Base-by-base conservation (phyloP, 2,113 vertebrate genomes). In the Pseudopipra pipra region DNA sequence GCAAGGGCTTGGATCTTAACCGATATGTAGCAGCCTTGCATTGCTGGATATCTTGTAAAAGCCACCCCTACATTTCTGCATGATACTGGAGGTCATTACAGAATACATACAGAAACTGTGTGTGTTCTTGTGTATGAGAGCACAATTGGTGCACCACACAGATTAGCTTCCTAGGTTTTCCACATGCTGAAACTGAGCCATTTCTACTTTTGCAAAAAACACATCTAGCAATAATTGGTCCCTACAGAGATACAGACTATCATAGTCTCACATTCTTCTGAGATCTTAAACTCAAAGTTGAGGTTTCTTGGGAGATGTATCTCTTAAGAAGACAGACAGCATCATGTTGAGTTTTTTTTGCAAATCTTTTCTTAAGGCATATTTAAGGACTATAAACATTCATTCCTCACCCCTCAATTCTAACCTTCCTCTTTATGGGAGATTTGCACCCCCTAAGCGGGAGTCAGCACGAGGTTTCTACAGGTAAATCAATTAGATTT, bases 41-140 rank as follows among this genome's bases (percentile, higher is more conserved):
- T 93, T 62, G 93, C 86, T 94, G 93, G 95, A 85, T 96, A 71
- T 84, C 95, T 93, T 88, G 88, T 90, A 92, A 95, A 91, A 94
- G 89, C 90, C 93, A 93, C 65, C 87, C 76, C 56, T 91, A 78
- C 76, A 83, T 81, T 95, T 95, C 73, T 91, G 86, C 88, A 82
- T 89, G 68, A 28, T 91, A 89, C 89, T 90, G 87, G 81, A 84
- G 91, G 67, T 93, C 95, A 92, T 94, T 93, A 70, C 58, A 88
- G 61, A 76, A 71, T 72, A 35, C 82, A 85, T 49, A 89, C 49
- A 94, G 89, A 85, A 87, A 72, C 87, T 28, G 65, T 91, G 51
- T 86, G 89, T 81, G 79, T 76, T 87, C 85, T 46, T 62, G 46
- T 84, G 87, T 82, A 84, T 76, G 79, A 89, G 49, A 94, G 76